Evolutionary conservation across 2,888 invertebrate species (phyloP).

Genomic region (Bombyx huttoni): DNA sequence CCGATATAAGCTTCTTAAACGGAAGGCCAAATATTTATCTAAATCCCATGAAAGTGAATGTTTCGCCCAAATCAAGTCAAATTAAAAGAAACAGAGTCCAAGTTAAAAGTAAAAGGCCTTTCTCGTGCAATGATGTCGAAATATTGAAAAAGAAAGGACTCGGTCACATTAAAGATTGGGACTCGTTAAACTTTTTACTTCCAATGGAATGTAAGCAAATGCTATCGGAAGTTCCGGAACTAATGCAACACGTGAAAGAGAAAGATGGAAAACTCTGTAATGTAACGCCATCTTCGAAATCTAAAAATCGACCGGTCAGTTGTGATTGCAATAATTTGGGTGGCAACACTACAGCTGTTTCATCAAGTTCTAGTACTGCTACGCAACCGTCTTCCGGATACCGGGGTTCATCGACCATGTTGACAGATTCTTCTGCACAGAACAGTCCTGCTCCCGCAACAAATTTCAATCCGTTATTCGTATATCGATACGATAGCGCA

Average conservation of each 20-base stretch:
- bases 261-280: constrained; percentile 56
- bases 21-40: constrained; percentile 78
- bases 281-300: constrained; percentile 59
- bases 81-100: constrained; percentile 45
- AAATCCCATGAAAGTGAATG: constrained; percentile 76
- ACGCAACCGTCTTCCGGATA: constrained; percentile 91
- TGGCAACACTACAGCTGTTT: constrained; percentile 70
- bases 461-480: constrained; percentile 80
- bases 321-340: constrained; percentile 73
- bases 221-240: constrained; percentile 84
- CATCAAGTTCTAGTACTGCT: constrained; percentile 78
- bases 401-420: constrained; percentile 86
- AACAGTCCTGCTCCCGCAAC: constrained; percentile 75
- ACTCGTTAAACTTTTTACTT: constrained; percentile 88
- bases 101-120: constrained; percentile 74
- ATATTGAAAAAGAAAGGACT: constrained; percentile 84
- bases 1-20: constrained; percentile 87
- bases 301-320: constrained; percentile 73
- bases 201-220: constrained; percentile 88
- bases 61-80: constrained; percentile 50
- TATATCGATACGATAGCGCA: constrained; percentile 85
- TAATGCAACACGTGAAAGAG: constrained; percentile 75
- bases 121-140: constrained; percentile 87
- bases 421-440: constrained; percentile 82
- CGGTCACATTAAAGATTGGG: constrained; percentile 93